These are phyloP conservation scores for Marisa cornuarietis DNA, from an alignment of 1,140 invertebrate species.

Conservation along the genomic window DNA sequence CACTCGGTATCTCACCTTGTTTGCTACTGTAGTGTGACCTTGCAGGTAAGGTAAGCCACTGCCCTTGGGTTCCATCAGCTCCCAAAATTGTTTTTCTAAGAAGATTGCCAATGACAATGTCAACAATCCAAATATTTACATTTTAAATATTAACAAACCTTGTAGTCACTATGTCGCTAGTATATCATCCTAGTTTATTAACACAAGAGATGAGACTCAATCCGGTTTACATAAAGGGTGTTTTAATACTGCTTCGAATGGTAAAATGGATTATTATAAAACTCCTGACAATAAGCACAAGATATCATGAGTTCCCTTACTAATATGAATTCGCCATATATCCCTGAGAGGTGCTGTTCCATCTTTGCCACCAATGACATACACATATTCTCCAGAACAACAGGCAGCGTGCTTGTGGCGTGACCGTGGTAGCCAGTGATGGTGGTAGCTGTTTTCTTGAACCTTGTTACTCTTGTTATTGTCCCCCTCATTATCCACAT, in stretches of 20 bases:
- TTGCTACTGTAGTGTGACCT: conserved; percentile 84
- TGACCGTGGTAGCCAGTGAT: conserved; percentile 63
- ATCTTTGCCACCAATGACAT: conserved; percentile 83
- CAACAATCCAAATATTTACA: neutral
- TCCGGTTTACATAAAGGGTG: neutral
- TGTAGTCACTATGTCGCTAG: too few species aligned
- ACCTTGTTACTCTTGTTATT: too few species aligned
- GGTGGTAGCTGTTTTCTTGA: too few species aligned
- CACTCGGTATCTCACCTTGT: conserved; percentile 47
- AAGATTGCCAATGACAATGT: neutral
- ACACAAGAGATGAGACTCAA: neutral
- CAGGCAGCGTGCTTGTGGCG: conserved; percentile 85
- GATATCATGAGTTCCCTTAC: conserved; percentile 69
- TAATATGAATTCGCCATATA: conserved; percentile 84
- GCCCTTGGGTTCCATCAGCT: conserved; percentile 66
- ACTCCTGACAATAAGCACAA: neutral
- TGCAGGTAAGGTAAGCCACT: conserved; percentile 82
- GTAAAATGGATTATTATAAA: neutral
- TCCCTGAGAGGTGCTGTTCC: conserved; percentile 84
- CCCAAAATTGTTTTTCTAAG: conserved; percentile 65
- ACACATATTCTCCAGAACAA: conserved; percentile 77
- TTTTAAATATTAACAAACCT: too few species aligned
- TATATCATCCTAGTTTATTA: too few species aligned
- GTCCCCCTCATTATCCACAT: too few species aligned
- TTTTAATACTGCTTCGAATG: neutral